Conservation (phyloP, 2,113 vertebrate genomes). For the Sinosuthora webbiana region DNA sequence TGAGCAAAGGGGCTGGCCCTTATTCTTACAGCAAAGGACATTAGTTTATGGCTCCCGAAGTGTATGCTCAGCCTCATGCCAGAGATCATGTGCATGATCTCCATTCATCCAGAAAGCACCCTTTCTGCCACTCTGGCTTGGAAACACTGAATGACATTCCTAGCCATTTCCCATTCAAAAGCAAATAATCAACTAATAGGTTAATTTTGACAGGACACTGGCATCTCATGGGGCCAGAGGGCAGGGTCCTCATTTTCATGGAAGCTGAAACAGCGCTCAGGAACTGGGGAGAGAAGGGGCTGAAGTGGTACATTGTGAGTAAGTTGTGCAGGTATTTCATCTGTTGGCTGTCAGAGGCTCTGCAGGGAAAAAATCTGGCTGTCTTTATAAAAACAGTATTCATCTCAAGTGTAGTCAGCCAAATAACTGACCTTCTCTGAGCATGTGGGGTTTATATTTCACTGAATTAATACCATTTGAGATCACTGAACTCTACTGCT, state of each 20-base stretch:
- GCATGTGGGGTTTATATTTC: background rate
- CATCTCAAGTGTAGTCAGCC: background rate
- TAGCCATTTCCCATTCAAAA: conserved; percentile 8
- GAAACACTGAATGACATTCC: background rate
- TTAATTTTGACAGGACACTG: conserved; percentile 47
- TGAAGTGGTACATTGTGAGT: background rate
- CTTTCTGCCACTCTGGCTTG: conserved; percentile 3
- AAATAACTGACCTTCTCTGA: background rate
- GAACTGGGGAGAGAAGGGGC: background rate
- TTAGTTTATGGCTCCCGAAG: background rate
- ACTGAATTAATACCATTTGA: background rate
- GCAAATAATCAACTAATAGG: conserved; percentile 22
- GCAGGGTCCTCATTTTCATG: background rate
- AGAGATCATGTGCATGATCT: background rate
- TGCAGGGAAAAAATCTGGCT: background rate
- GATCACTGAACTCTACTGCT: background rate
- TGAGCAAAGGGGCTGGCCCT: background rate
- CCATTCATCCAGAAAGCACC: background rate
- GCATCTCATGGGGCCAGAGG: conserved; percentile 7
- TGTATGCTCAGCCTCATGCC: background rate
- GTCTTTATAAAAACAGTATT: background rate
- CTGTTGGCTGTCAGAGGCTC: background rate
- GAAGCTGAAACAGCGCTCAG: background rate
- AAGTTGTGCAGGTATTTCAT: background rate
- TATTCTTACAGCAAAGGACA: background rate